Conservation (phyloP, 2,113 vertebrate genomes). For the Labrus mixtus region DNA sequence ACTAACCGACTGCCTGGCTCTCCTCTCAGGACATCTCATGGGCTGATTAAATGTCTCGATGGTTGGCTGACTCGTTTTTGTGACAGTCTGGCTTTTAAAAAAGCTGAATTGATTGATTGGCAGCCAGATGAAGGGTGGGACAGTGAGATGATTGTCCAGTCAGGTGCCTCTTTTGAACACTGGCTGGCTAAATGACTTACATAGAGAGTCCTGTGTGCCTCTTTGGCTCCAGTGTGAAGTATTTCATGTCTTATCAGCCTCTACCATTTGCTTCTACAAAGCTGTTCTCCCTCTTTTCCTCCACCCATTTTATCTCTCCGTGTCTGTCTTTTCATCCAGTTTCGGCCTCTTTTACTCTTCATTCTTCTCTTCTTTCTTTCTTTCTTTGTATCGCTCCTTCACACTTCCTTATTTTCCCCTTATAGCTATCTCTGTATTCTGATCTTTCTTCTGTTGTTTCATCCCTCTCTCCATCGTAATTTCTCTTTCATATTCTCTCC, state of each 20-base stretch:
- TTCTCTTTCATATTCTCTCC: not conserved
- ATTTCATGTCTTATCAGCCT: conserved; percentile 77
- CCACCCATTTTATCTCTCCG: conserved; percentile 30
- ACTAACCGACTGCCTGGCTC: conserved; percentile 45
- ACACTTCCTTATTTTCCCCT: conserved; percentile 14
- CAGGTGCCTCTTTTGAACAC: conserved; percentile 17
- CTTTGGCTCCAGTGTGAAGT: conserved; percentile 57
- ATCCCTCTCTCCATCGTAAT: not conserved
- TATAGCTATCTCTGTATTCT: conserved; percentile 36
- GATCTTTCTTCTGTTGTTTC: conserved; percentile 46
- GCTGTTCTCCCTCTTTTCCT: conserved; percentile 38
- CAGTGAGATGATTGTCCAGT: conserved; percentile 44
- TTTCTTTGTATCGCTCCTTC: conserved; percentile 27
- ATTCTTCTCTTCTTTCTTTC: conserved; percentile 42
- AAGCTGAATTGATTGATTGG: conserved; percentile 47
- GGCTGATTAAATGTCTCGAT: conserved; percentile 48
- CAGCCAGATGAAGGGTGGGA: conserved; percentile 34
- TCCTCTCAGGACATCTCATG: conserved; percentile 12
- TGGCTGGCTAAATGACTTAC: conserved; percentile 51
- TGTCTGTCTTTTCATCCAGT: conserved; percentile 32
- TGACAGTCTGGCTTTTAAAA: conserved; percentile 47
- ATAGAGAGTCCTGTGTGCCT: conserved; percentile 52
- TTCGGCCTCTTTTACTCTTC: conserved; percentile 12
- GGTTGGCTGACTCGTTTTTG: conserved; percentile 25
- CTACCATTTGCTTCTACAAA: conserved; percentile 72